Evolutionary conservation across 1,140 invertebrate species (phyloP), one percentile per base, ranked within the genome.

Genomic region (Neodiprion pinetum): DNA sequence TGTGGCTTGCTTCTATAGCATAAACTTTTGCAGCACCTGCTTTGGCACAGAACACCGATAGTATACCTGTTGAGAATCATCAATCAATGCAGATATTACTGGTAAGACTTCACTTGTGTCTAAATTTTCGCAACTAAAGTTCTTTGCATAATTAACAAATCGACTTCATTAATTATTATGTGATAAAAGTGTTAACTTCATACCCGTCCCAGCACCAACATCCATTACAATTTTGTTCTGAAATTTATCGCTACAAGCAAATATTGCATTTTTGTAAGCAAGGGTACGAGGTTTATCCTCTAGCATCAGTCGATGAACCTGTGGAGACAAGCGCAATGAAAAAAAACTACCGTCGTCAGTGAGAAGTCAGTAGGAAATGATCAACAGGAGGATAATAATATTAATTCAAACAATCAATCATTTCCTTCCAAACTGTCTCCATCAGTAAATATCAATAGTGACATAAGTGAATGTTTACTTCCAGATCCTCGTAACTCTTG

Each of bases 1-100:
- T 92, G 78, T 95, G 92, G 71, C 96, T 98, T 80, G 96, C 95
- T 90, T 98, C 96, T 78, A 99, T 93, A 12, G 96, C 98, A 88
- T 96, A 96, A 1, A 99, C 97, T 87, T 92, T 94, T 61, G 91
- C 91, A 7, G 98, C 97, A 23, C 97, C 98, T 71, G 97, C 96
- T 84, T 97, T 93, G 21, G 97, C 97, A 83, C 95, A 95, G 91
- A 99, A 99, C 91, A 99, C 94, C 48, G 97, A 98, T 14, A 99
- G 89, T 82, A 99, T 98, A 23, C 97, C 96, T 80, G 91, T 65
- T 80, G 80, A 76, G 75, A 9, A 72, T 75, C 69, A 75, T 68
- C 48, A 71, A 14, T 48, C 1, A 78, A 14, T 23, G 21, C 14
- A 48, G 12, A 21, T 53, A 40, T 40, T 40, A 40, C 28, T 5